Base-by-base conservation (phyloP, 2,797 vertebrate genomes). In the Stomatorhinus walkeri region DNA sequence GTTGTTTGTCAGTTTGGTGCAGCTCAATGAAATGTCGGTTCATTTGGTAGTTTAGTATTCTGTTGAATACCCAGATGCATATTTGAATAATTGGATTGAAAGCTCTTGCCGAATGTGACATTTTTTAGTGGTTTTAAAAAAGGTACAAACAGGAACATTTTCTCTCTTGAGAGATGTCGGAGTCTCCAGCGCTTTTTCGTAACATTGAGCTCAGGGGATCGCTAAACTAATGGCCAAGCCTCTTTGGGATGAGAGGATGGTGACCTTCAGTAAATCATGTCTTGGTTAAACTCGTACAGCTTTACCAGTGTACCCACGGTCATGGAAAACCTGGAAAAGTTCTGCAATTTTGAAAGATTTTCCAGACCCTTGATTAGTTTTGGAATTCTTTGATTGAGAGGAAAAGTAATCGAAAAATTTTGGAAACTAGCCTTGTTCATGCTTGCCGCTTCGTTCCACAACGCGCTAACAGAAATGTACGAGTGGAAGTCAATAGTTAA, bases 41-140 rank as follows among this genome's bases (percentile, higher is more conserved):
- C 68, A 72, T 72, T 72, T 72, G 68, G 68, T 72, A 72, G 36
- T 72, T 72, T 36, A 72, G 68, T 72, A n/a, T 81, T 81, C 76
- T 81, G 36, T 19, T 81, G 16, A 46, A 81, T 43, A 81, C 16
- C 36, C 76, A 81, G 16, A 46, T 46, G 40, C 16, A n/a, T 81
- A 9, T 81, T 81, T 81, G 40, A 81, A 46, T 81, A 81, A 81
- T 81, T 46, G 36, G 1, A 81, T 81, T 81, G 40, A 81, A 81
- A 81, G 40, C n/a, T 81, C 76, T 81, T 81, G 16, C 68, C 28
- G 14, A 72, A 72, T 72, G 68, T 72, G 28, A 40, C 36, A 72
- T 36, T 72, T 72, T 40, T 36, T 72, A 72, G 64, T 72, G 28
- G 28, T 72, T 72, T 36, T 7, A 72, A 68, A 61, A 72, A 72